Evolutionary conservation across 2,113 vertebrate genomes (phyloP).

Genomic region (Gadus chalcogrammus): DNA sequence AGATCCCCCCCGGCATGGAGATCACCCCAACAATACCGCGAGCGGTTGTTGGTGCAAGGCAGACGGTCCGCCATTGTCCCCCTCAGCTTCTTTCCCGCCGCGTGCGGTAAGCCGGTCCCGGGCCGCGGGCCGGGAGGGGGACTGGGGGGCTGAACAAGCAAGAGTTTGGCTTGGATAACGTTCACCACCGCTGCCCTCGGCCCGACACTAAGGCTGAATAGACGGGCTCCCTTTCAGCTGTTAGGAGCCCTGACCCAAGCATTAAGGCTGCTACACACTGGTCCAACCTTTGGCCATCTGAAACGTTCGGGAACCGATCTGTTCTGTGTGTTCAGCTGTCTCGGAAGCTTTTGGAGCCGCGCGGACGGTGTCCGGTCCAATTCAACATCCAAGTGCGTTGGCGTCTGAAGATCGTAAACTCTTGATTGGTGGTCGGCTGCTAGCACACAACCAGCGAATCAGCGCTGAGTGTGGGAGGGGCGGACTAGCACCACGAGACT

Average conservation of each 20-base stretch:
- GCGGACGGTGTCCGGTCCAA: too few species aligned
- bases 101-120: constrained; percentile 25
- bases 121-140: constrained; percentile 13
- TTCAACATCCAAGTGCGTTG: too few species aligned
- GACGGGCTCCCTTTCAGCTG: constrained; percentile 28
- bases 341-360: too few species aligned
- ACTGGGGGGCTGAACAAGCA: constrained; percentile 44
- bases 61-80: constrained; percentile 33
- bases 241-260: not conserved
- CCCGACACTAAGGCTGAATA: constrained; percentile 39
- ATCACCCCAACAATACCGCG: constrained; percentile 40
- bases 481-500: too few species aligned
- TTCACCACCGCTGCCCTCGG: constrained; percentile 32
- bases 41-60: constrained; percentile 41
- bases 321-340: too few species aligned
- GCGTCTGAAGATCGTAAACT: too few species aligned
- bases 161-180: constrained; percentile 34
- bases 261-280: too few species aligned
- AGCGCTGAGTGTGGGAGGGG: too few species aligned
- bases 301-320: too few species aligned
- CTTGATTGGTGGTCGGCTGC: too few species aligned
- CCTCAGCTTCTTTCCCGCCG: not conserved
- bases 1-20: constrained; percentile 42
- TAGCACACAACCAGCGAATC: too few species aligned
- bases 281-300: too few species aligned